Percentiles rank a stretch among this genome's conserved stretches.
Conservation (phyloP, 2,888 invertebrate genomes). For the Ichneumon xanthorius region DNA sequence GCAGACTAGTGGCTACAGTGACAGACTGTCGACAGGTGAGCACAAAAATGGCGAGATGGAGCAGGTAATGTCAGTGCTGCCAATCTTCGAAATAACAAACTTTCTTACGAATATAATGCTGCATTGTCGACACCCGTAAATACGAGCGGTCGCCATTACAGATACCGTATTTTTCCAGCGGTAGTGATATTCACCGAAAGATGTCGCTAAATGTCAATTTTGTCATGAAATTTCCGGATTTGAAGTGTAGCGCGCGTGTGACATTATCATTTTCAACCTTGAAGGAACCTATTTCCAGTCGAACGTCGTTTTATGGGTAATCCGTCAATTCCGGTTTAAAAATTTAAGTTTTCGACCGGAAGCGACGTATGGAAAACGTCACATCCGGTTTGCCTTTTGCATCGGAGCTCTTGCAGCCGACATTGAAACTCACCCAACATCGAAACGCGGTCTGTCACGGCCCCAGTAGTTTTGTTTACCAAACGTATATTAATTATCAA, state of each 20-base stretch:
- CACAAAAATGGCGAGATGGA: conserved; percentile 65
- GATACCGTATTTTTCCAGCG: background rate
- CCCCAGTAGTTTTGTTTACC: background rate
- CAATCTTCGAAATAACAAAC: conserved; percentile 14
- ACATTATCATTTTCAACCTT: background rate
- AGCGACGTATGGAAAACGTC: background rate
- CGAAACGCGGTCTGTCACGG: background rate
- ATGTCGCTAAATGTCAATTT: background rate
- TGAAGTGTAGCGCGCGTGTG: too few relatives aligned
- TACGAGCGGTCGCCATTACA: background rate
- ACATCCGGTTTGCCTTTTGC: background rate
- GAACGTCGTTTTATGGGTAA: too few relatives aligned
- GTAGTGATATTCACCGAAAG: background rate
- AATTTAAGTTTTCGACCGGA: too few relatives aligned
- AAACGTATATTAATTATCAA: conserved; percentile 1
- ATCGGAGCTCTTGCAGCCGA: background rate
- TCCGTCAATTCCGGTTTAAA: too few relatives aligned
- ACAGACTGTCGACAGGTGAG: conserved; percentile 61
- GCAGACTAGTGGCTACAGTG: conserved; percentile 66
- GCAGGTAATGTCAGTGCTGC: conserved; percentile 61
- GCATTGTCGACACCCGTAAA: background rate
- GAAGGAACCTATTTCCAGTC: too few relatives aligned
- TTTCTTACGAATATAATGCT: background rate
- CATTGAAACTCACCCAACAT: background rate
- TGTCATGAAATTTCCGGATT: background rate